phyloP scores from a whole-genome alignment of 2,113 vertebrate genomes.

The Ahaetulla prasina region DNA sequence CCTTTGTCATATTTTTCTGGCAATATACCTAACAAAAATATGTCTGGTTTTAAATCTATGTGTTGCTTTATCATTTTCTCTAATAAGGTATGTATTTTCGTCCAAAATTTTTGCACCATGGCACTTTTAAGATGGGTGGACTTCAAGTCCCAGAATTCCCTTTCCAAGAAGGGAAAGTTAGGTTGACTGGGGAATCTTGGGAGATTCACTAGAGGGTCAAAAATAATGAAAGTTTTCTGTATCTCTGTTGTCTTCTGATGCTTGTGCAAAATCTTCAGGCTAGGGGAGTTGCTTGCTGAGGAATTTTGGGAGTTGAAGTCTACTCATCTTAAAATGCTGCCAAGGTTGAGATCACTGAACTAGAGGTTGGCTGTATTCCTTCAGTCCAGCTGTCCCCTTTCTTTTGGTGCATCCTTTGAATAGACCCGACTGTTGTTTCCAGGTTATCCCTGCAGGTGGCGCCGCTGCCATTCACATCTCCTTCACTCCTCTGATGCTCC shows the following conservation, averaged over 20 bases:
- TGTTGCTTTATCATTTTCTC: too few relatives aligned
- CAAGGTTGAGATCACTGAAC: not conserved
- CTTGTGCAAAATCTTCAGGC: not conserved
- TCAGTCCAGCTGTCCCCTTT: not conserved
- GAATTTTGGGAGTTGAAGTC: not conserved
- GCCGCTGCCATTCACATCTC: conserved; percentile 71
- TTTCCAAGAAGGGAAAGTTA: too few relatives aligned
- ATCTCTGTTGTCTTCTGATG: not conserved
- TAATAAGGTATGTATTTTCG: too few relatives aligned
- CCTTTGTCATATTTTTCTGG: too few relatives aligned
- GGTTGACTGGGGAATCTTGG: too few relatives aligned
- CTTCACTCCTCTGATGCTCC: conserved; percentile 79
- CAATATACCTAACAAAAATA: too few relatives aligned
- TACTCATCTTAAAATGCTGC: not conserved
- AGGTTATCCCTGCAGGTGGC: conserved; percentile 85
- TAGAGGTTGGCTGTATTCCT: not conserved
- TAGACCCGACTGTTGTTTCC: not conserved
- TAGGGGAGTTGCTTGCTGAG: not conserved
- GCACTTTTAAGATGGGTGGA: not conserved
- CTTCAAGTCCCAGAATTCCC: not conserved
- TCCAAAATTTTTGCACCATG: too few relatives aligned
- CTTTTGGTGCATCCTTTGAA: not conserved
- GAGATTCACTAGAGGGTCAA: not conserved
- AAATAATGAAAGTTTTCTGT: not conserved
- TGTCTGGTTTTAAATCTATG: too few relatives aligned